These are phyloP conservation scores for Manis crassicaudata DNA, from an alignment of 2,797 vertebrate species.

Conservation along the genomic window DNA sequence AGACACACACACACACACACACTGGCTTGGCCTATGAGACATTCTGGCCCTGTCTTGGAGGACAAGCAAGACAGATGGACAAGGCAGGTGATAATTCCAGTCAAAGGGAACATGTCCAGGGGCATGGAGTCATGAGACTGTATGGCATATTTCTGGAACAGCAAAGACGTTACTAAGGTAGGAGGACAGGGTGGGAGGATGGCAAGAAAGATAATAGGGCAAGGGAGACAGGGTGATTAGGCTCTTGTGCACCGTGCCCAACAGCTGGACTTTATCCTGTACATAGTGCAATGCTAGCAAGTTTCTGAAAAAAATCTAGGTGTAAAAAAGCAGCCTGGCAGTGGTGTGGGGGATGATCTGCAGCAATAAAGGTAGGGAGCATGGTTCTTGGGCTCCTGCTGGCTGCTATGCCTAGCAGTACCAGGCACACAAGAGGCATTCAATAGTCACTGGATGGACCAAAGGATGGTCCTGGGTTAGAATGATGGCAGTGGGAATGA, in stretches of 20 bases:
- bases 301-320: not conserved
- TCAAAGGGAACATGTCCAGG: not conserved
- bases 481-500: not conserved
- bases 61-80: not conserved
- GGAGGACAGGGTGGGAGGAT: not conserved
- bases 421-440: not conserved
- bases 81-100: not conserved
- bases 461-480: not conserved
- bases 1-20: too few species aligned
- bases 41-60: not conserved
- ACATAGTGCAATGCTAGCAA: rapidly evolving
- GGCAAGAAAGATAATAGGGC: rapidly evolving
- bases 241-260: not conserved
- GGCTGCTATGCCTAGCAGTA: not conserved
- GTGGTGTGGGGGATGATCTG: not conserved
- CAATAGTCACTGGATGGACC: not conserved
- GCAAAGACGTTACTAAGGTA: not conserved
- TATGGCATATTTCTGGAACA: not conserved
- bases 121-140: not conserved
- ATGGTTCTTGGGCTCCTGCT: not conserved
- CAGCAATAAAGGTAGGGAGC: not conserved
- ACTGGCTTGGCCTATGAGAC: not conserved
- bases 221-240: not conserved
- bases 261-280: not conserved
- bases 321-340: not conserved